Conservation (phyloP, 2,113 vertebrate species). For the Vidua chalybeata region DNA sequence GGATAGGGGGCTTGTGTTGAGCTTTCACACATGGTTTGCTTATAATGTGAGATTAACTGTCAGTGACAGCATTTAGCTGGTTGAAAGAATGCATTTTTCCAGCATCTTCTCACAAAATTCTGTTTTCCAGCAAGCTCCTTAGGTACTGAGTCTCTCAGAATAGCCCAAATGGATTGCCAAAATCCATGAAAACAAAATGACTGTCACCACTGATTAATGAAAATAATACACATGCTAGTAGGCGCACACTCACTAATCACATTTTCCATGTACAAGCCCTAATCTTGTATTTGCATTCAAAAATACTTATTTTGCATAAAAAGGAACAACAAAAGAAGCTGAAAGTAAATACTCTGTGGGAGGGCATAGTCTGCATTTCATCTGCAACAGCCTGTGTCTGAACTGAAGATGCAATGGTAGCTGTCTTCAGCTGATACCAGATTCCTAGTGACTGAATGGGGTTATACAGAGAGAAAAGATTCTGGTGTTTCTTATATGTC, state of each 20-base stretch:
- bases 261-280: constrained; percentile 11
- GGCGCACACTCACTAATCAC: neutral
- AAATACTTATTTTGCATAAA: constrained; percentile 36
- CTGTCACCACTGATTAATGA: constrained; percentile 31
- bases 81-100: constrained; percentile 15
- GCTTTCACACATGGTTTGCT: constrained; percentile 8
- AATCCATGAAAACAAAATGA: constrained; percentile 20
- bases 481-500: neutral
- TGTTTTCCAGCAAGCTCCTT: constrained; percentile 9
- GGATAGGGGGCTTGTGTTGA: neutral
- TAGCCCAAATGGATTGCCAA: neutral
- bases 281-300: constrained; percentile 29
- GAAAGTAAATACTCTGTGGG: constrained; percentile 20
- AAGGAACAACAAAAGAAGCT: constrained; percentile 26
- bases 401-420: neutral
- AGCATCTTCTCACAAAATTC: neutral
- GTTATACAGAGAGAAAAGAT: constrained; percentile 10
- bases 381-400: constrained; percentile 20
- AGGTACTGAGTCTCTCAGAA: neutral
- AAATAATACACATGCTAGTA: constrained; percentile 24
- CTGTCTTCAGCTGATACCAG: constrained; percentile 17
- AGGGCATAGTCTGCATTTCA: neutral
- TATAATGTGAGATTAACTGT: neutral
- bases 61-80: constrained; percentile 8
- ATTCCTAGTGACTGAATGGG: constrained; percentile 59